These are phyloP conservation scores for Montipora cactus DNA, from an alignment of 64 coral and sea anemone genomes.

Conservation along the genomic window DNA sequence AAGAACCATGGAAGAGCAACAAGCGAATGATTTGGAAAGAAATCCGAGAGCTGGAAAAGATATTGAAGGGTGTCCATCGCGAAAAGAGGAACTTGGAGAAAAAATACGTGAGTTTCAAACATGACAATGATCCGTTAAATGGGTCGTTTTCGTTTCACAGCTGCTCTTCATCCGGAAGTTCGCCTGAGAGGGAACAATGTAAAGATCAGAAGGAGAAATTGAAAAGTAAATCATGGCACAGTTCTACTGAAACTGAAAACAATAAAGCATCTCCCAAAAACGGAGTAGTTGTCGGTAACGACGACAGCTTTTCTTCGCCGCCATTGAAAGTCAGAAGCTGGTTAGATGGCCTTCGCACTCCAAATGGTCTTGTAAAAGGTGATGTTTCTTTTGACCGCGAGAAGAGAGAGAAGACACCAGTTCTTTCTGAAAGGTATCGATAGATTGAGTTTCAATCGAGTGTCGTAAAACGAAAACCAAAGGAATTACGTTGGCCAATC, in stretches of 20 bases:
- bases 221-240: constrained; percentile 50
- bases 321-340: constrained; percentile 41
- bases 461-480: too few relatives aligned
- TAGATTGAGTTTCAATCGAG: not conserved
- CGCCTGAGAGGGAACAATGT: not conserved
- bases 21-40: constrained; percentile 91
- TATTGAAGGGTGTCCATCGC: constrained; percentile 88
- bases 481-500: too few relatives aligned
- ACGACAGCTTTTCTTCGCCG: constrained; percentile 27
- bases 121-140: constrained; percentile 61
- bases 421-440: constrained; percentile 4
- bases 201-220: not conserved
- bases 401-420: not conserved
- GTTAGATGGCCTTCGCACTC: constrained; percentile 15
- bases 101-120: constrained; percentile 87
- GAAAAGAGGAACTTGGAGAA: constrained; percentile 91
- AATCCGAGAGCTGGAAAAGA: constrained; percentile 90
- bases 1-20: constrained; percentile 69
- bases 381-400: not conserved
- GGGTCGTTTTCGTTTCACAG: constrained; percentile 49
- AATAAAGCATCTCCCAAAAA: not conserved
- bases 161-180: constrained; percentile 40
- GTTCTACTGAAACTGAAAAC: constrained; percentile 19
- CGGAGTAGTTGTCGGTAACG: not conserved
- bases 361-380: not conserved